phyloP scores from a whole-genome alignment of 2,888 invertebrate genomes.

The Leptinotarsa peninsularis region DNA sequence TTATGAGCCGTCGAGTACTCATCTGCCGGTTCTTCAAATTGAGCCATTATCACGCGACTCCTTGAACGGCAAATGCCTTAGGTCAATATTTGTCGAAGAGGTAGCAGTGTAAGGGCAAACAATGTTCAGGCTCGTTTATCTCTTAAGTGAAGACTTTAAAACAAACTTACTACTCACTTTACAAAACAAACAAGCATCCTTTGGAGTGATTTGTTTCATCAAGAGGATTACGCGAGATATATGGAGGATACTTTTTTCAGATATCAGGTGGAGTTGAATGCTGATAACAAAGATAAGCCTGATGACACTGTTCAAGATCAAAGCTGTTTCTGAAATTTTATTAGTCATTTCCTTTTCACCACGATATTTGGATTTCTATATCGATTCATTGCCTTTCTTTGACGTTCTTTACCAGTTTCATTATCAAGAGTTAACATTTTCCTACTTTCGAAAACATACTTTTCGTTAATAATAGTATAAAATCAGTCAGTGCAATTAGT shows the following conservation, averaged over 20 bases:
- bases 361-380: too few relatives aligned
- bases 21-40: conserved; percentile 21
- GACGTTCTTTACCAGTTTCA: fast-evolving
- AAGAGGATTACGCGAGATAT: background rate
- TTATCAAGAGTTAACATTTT: too few relatives aligned
- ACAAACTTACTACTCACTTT: conserved; percentile 58
- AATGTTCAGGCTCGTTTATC: conserved; percentile 52
- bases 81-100: conserved; percentile 58
- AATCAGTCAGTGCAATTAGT: too few relatives aligned
- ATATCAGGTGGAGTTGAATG: background rate
- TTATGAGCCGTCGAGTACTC: background rate
- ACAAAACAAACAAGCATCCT: conserved; percentile 52
- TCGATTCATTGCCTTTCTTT: too few relatives aligned
- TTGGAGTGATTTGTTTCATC: conserved; percentile 20
- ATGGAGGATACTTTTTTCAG: background rate
- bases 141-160: conserved; percentile 54
- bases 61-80: conserved; percentile 47
- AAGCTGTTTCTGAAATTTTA: background rate
- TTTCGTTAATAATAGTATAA: too few relatives aligned
- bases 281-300: background rate
- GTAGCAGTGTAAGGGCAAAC: conserved; percentile 52
- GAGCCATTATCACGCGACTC: conserved; percentile 26
- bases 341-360: too few relatives aligned
- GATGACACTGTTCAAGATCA: background rate
- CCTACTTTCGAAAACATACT: too few relatives aligned